Evolutionary conservation across 2,113 vertebrate species (phyloP).

Genomic region (Circaetus cinerascens): DNA sequence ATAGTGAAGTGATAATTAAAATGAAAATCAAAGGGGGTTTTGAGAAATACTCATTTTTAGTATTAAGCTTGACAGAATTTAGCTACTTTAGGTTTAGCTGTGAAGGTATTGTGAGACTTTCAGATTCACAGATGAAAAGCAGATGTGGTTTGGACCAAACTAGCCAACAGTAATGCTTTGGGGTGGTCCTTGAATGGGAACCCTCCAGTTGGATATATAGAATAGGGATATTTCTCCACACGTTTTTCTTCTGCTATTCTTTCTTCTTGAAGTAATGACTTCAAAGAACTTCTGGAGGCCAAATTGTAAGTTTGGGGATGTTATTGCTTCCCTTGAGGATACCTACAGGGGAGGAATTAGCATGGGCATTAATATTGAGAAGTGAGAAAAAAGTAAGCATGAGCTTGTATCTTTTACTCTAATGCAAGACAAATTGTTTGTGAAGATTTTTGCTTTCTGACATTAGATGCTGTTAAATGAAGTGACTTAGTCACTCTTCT

Average conservation of each 20-base stretch:
- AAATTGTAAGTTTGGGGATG: background rate
- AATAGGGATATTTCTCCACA: background rate
- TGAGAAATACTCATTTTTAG: background rate
- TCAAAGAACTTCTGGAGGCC: background rate
- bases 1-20: background rate
- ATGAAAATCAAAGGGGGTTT: background rate
- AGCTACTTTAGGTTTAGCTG: background rate
- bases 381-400: background rate
- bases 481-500: background rate
- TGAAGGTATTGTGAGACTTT: background rate
- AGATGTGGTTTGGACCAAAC: background rate
- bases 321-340: background rate
- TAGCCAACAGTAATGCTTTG: background rate
- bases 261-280: background rate
- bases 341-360: background rate
- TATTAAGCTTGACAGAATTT: background rate
- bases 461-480: background rate
- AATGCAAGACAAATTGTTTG: background rate
- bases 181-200: background rate
- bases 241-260: background rate
- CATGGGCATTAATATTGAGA: background rate
- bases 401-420: background rate
- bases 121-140: background rate
- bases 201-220: background rate
- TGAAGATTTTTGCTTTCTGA: background rate